Percentiles rank a stretch among this genome's conserved stretches.
These are phyloP conservation scores for Trichosurus vulpecula DNA, from an alignment of 2,797 vertebrate species.

Conservation along the genomic window DNA sequence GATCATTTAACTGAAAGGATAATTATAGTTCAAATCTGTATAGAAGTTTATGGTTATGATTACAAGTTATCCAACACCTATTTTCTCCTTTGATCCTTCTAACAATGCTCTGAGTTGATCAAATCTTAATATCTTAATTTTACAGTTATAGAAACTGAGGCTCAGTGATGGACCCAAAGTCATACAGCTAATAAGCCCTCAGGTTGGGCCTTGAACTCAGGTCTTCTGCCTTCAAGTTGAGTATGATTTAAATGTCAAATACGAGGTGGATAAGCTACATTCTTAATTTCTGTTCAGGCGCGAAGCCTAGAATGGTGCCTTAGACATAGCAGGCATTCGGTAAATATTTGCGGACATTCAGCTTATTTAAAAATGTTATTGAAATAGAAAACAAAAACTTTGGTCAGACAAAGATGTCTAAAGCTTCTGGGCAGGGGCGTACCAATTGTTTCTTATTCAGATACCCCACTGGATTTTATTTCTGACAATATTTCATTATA, in stretches of 20 bases:
- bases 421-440: neutral
- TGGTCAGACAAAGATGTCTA: neutral
- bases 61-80: neutral
- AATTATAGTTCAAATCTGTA: neutral
- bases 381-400: neutral
- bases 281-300: neutral
- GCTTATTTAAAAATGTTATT: neutral
- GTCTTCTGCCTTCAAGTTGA: neutral
- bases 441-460: neutral
- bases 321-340: neutral
- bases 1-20: neutral
- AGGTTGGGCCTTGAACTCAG: neutral
- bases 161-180: neutral
- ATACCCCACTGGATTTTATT: neutral
- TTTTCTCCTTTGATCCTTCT: neutral
- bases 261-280: neutral
- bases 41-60: neutral
- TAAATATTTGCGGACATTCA: neutral
- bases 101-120: neutral
- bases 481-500: neutral
- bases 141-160: neutral
- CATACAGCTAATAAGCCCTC: neutral
- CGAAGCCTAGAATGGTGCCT: neutral
- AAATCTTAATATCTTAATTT: neutral
- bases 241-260: neutral